Conservation (phyloP, 53 echinoderm and acorn worm species). For the Mesocentrotus franciscanus region DNA sequence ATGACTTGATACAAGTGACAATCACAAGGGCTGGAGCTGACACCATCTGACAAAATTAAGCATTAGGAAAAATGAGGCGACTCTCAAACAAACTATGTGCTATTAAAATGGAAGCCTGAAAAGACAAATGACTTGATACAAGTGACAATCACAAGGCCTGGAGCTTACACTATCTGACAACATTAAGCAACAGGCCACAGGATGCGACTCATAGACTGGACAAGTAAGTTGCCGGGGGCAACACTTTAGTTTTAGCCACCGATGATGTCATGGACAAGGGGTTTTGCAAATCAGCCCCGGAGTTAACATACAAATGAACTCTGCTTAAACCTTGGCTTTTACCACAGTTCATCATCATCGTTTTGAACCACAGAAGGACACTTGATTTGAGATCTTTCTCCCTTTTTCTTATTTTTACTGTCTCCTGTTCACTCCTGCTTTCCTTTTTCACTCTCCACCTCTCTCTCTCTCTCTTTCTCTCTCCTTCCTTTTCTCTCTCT, state of each 20-base stretch:
- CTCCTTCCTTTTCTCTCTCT: not conserved
- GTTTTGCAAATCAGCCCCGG: constrained; percentile 27
- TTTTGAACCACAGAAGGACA: not conserved
- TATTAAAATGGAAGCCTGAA: not conserved
- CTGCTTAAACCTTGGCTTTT: not conserved
- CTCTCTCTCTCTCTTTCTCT: not conserved
- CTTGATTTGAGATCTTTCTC: not conserved
- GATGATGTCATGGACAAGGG: constrained; percentile 48
- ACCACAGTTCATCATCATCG: not conserved
- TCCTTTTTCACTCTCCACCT: not conserved
- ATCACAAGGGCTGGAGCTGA: not conserved
- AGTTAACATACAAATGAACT: constrained; percentile 33
- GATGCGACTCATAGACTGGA: constrained; percentile 9
- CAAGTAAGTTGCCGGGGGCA: constrained; percentile 10
- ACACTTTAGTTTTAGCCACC: constrained; percentile 22
- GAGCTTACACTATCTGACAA: not conserved
- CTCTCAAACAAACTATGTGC: not conserved
- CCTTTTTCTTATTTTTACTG: not conserved
- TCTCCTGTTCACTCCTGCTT: not conserved
- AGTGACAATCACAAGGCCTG: not conserved
- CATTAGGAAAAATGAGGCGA: no score
- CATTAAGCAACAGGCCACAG: not conserved
- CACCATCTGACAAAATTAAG: not conserved
- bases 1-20: not conserved
- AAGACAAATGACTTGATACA: not conserved